phyloP scores from a whole-genome alignment of 2,113 vertebrate genomes.

The Dromas ardeola region DNA sequence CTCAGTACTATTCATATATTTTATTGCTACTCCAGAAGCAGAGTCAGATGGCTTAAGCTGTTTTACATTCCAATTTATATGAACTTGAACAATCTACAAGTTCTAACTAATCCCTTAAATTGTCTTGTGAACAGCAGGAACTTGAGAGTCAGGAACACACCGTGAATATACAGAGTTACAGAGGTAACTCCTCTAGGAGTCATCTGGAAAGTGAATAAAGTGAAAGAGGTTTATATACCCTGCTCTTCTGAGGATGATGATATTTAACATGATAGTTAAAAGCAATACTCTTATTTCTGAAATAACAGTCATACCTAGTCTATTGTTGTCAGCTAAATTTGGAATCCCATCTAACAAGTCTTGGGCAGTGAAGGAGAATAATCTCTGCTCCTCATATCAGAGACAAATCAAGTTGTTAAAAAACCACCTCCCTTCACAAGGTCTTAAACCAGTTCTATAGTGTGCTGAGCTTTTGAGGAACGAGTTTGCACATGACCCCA shows the following conservation, averaged over 20 bases:
- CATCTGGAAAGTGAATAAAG: not conserved
- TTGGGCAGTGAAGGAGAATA: not conserved
- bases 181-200: not conserved
- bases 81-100: not conserved
- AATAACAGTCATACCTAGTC: not conserved
- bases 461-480: not conserved
- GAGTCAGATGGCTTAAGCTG: not conserved
- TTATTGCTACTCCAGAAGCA: not conserved
- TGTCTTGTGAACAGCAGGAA: not conserved
- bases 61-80: not conserved
- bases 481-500: not conserved
- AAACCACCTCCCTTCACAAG: not conserved
- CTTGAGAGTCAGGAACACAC: not conserved
- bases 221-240: not conserved
- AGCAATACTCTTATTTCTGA: not conserved
- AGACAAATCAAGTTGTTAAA: not conserved
- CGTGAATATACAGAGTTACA: not conserved
- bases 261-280: not conserved
- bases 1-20: not conserved
- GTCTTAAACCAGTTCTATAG: not conserved
- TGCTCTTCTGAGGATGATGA: not conserved
- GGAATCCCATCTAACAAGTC: not conserved
- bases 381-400: not conserved
- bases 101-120: not conserved
- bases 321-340: not conserved